Evolutionary conservation across 2,797 vertebrate species (phyloP).

Genomic region (Antrozous pallidus): DNA sequence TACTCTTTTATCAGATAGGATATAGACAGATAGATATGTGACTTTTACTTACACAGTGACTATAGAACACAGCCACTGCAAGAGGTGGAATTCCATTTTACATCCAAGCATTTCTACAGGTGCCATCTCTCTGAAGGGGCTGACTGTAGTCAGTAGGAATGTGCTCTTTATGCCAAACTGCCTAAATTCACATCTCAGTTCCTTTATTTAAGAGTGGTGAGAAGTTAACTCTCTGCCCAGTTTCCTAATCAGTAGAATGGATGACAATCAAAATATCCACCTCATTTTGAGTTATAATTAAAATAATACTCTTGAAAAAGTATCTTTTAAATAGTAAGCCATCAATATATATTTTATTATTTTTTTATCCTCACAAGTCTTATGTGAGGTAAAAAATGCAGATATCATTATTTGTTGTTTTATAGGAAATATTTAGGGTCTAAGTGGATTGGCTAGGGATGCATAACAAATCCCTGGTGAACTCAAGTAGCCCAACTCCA

Average conservation of each 20-base stretch:
- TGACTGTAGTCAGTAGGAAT: neutral
- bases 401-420: neutral
- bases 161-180: neutral
- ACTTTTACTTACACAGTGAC: neutral
- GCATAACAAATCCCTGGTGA: neutral
- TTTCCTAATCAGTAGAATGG: neutral
- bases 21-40: no score
- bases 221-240: neutral
- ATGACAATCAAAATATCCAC: neutral
- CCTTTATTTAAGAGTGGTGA: neutral
- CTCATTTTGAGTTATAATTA: neutral
- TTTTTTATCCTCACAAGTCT: neutral
- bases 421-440: neutral
- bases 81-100: neutral
- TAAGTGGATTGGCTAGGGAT: neutral
- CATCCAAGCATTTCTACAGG: neutral
- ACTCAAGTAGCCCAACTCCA: neutral
- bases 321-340: neutral
- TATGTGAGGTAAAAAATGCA: neutral
- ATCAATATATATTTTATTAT: neutral
- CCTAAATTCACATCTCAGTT: neutral
- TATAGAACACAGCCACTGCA: rapidly evolving
- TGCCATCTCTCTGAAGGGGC: neutral
- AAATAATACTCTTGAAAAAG: neutral
- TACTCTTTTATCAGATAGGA: no score